phyloP scores from a whole-genome alignment of 1,140 invertebrate genomes.

The Drosophila navojoa region DNA sequence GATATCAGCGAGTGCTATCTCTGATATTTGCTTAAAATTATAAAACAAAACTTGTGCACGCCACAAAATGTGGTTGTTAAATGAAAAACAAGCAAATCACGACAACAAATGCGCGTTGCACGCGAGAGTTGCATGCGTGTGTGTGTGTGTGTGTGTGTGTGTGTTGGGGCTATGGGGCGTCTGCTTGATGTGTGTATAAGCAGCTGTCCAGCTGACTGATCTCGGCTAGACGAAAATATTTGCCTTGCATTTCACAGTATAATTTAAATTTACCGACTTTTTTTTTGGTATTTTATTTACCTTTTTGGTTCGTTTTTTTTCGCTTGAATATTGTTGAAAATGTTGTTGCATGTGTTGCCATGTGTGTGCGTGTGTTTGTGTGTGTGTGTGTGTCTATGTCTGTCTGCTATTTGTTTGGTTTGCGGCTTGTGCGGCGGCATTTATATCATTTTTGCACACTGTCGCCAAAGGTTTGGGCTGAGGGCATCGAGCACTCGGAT shows the following conservation, averaged over 20 bases:
- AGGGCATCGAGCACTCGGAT: neutral
- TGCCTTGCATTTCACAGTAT: constrained; percentile 72
- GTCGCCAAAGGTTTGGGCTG: constrained; percentile 1
- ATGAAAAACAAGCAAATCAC: constrained; percentile 76
- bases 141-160: too few species aligned
- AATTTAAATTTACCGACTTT: constrained; percentile 50
- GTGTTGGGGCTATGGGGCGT: neutral
- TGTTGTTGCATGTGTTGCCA: constrained; percentile 38
- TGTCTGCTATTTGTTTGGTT: constrained; percentile 67
- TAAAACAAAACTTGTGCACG: constrained; percentile 65
- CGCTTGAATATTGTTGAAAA: constrained; percentile 38
- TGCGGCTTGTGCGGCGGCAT: constrained; percentile 72
- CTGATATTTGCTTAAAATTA: constrained; percentile 76
- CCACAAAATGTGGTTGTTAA: constrained; percentile 66
- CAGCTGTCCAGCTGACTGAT: constrained; percentile 50
- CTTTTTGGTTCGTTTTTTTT: constrained; percentile 22
- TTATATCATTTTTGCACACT: constrained; percentile 71
- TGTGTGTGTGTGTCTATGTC: constrained; percentile 28
- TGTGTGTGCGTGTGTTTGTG: constrained; percentile 31
- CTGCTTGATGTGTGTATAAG: constrained; percentile 16
- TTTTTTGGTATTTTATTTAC: constrained; percentile 25
- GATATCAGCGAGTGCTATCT: constrained; percentile 21
- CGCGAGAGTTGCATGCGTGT: neutral
- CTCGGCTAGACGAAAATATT: constrained; percentile 77
- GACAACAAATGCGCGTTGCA: constrained; percentile 28